phyloP scores from a whole-genome alignment of 2,888 invertebrate genomes.

The Bibio marci region DNA sequence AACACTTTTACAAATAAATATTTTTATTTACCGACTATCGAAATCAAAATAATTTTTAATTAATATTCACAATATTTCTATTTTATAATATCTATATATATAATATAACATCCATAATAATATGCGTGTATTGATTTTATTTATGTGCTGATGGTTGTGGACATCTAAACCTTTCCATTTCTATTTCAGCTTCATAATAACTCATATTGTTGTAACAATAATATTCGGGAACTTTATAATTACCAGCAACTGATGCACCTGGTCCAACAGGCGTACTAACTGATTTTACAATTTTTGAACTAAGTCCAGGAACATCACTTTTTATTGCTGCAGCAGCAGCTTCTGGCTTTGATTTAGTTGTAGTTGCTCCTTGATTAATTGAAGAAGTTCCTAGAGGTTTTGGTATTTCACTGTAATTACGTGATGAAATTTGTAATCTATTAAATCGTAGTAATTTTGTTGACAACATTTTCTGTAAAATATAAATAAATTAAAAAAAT shows the following conservation, averaged over 20 bases:
- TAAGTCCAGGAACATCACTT: slow-evolving; percentile 45
- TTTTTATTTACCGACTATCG: too few relatives aligned
- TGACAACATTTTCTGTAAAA: neutral
- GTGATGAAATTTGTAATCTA: too few relatives aligned
- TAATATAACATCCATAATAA: too few relatives aligned
- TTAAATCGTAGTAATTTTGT: too few relatives aligned
- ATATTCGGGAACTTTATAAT: slow-evolving; percentile 80
- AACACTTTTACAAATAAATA: too few relatives aligned
- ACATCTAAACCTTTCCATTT: slow-evolving; percentile 61
- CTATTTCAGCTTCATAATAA: slow-evolving; percentile 71
- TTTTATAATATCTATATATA: too few relatives aligned
- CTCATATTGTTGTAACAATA: slow-evolving; percentile 60
- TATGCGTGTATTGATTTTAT: neutral
- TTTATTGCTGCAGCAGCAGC: slow-evolving; percentile 16
- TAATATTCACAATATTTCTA: too few relatives aligned
- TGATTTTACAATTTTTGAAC: slow-evolving; percentile 37
- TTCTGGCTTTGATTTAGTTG: neutral
- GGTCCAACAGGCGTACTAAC: slow-evolving; percentile 33
- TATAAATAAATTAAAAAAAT: neutral
- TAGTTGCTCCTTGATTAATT: too few relatives aligned
- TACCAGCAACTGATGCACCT: slow-evolving; percentile 42
- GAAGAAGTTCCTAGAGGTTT: too few relatives aligned
- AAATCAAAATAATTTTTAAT: too few relatives aligned
- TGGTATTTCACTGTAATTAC: too few relatives aligned
- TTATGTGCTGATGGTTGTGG: slow-evolving; percentile 52